Percentiles rank a stretch among this genome's conserved stretches.
phyloP scores from a whole-genome alignment of 2,888 invertebrate species.

The Choreutis nemorana region DNA sequence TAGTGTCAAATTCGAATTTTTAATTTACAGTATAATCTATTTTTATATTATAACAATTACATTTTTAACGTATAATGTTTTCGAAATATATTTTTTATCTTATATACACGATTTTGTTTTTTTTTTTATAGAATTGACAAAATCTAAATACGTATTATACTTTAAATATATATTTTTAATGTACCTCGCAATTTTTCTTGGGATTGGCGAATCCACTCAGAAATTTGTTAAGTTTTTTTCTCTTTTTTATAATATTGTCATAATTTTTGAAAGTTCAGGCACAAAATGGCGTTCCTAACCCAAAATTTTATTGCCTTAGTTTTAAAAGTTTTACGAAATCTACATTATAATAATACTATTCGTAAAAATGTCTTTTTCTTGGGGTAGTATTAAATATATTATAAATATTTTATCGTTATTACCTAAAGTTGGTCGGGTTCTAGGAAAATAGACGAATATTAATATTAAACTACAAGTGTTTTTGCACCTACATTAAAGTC shows the following conservation, averaged over 20 bases:
- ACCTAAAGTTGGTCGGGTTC: constrained; percentile 59
- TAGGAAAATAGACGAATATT: constrained; percentile 50
- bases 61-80: constrained; percentile 37
- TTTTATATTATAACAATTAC: constrained; percentile 49
- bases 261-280: constrained; percentile 38
- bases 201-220: too few species aligned
- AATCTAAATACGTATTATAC: constrained; percentile 34
- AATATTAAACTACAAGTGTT: constrained; percentile 26
- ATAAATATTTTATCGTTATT: constrained; percentile 45
- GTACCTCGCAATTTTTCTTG: constrained; percentile 23
- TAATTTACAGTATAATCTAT: constrained; percentile 30
- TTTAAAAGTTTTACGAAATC: constrained; percentile 43
- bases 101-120: constrained; percentile 54
- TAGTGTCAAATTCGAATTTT: constrained; percentile 27
- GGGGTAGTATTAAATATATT: constrained; percentile 60
- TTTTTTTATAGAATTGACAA: constrained; percentile 55
- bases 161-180: constrained; percentile 35
- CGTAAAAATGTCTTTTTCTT: constrained; percentile 65
- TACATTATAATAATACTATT: constrained; percentile 66
- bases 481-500: constrained; percentile 16
- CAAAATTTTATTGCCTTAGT: constrained; percentile 52
- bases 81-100: constrained; percentile 42
- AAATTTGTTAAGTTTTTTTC: constrained; percentile 1
- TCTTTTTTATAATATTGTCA: constrained; percentile 44
- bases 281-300: constrained; percentile 60